These are phyloP conservation scores for Metellina segmentata DNA, from an alignment of 2,888 invertebrate genomes.

Conservation along the genomic window DNA sequence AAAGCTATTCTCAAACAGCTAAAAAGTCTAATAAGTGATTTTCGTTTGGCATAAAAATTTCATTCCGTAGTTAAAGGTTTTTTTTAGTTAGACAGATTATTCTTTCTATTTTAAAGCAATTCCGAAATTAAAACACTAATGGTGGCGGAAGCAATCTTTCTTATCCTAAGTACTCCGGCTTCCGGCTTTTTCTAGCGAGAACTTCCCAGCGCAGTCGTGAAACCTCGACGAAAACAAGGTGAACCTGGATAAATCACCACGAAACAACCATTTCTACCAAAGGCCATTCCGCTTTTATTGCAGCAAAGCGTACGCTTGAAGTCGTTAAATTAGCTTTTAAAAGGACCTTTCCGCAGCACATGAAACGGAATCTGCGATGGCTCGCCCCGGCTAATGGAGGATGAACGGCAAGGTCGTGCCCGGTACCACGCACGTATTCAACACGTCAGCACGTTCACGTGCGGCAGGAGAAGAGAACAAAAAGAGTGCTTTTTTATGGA, in stretches of 20 bases:
- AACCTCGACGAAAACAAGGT: background rate
- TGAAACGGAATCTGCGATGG: too few species aligned
- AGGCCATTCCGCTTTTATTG: background rate
- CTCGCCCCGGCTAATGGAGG: background rate
- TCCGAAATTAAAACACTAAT: too few species aligned
- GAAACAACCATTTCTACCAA: background rate
- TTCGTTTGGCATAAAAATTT: too few species aligned
- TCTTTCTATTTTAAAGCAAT: too few species aligned
- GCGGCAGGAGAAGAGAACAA: background rate
- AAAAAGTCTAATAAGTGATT: too few species aligned
- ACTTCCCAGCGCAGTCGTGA: background rate
- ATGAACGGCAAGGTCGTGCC: background rate
- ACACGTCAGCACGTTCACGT: slow-evolving; percentile 1
- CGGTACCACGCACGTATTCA: background rate
- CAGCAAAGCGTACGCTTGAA: background rate
- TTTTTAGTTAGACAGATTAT: too few species aligned
- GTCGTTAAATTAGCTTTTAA: background rate
- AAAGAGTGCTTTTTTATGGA: background rate
- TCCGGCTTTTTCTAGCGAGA: background rate
- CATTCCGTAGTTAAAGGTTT: too few species aligned
- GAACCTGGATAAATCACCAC: background rate
- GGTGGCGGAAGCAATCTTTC: background rate
- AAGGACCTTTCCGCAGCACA: background rate
- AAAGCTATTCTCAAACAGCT: too few species aligned
- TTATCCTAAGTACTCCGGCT: background rate